Percentiles rank a stretch among this genome's conserved stretches.
Evolutionary conservation across 37 sponge, comb jelly and placozoan genomes (phyloP).

Genomic region (Ephydatia muelleri): DNA sequence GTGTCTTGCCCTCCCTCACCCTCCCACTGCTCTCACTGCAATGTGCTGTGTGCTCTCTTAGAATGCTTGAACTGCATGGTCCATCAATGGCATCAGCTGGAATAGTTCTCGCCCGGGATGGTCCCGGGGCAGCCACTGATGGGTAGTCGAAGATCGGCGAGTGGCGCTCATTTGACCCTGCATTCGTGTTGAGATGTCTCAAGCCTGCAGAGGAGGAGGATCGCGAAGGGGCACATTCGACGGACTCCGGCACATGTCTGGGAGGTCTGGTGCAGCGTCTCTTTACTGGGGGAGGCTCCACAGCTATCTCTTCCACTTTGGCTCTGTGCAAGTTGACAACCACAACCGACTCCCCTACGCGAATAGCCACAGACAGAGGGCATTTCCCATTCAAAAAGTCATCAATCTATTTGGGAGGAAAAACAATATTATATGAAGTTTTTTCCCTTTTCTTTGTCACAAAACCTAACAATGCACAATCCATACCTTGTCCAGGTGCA

Average conservation of each 20-base stretch:
- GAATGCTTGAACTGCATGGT: not conserved
- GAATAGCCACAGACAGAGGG: slow-evolving; percentile 68
- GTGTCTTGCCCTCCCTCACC: slow-evolving; percentile 10
- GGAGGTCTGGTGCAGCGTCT: slow-evolving; percentile 27
- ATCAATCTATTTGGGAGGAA: slow-evolving; percentile 57
- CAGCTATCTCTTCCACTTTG: slow-evolving; percentile 60
- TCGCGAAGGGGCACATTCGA: not conserved
- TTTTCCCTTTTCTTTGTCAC: no score
- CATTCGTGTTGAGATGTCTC: not conserved
- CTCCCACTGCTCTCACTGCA: not conserved
- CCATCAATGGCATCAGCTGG: not conserved
- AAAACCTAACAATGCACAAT: no score
- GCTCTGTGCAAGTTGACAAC: slow-evolving; percentile 72
- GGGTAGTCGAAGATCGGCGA: not conserved
- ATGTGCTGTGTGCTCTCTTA: not conserved
- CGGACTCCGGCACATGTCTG: not conserved
- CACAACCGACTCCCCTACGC: slow-evolving; percentile 69
- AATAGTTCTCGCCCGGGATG: not conserved
- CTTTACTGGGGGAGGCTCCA: slow-evolving; percentile 53
- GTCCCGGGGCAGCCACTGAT: not conserved
- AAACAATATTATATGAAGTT: no score
- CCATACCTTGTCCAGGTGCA: no score
- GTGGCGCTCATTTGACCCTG: not conserved
- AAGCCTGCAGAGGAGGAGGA: not conserved
- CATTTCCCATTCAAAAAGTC: slow-evolving; percentile 67